Base-by-base conservation (phyloP, 1,140 invertebrate genomes). In the Linepithema humile region DNA sequence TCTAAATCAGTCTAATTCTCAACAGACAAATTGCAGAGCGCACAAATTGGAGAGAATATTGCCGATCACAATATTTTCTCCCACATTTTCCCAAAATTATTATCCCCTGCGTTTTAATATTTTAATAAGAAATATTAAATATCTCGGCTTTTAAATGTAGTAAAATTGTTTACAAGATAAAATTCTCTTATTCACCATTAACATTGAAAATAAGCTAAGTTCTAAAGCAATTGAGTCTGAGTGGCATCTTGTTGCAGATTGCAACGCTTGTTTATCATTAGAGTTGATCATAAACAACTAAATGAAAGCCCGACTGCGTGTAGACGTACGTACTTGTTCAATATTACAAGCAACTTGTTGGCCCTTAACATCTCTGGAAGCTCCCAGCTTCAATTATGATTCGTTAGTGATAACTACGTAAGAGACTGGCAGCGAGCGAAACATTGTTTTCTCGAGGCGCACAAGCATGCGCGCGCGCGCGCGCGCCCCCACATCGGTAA, bases 401-500 rank as follows among this genome's bases (percentile, higher is more conserved):
- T 77, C 60, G 74, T 77, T 77, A 77, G 43, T 50, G 59, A 43
- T 38, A 67, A 50, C 40, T 35, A 12, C 15, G 43, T 65, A 65
- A 77, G 32, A 77, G 60, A 77, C 43, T 38, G 60, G 29, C 40
- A 77, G 32, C 29, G 60, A 50, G 60, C 32, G 74, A 65, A 77
- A 77, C 74, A 65, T 38, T 23, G 60, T 77, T 65, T 48, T 32
- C 72, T 40, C 35, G 70, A 48, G 20, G 50, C 69, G 57, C 29
- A n/a, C n/a, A 15, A 0, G 53, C 23, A 7, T n/a, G 48, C 50
- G 53, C 38, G 35, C 55, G 29, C 20, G 29, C 53, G 48, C 50
- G 53, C 38, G 35, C 55, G 29, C 20, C n/a, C 53, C n/a, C n/a
- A n/a, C 74, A 77, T 77, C 43, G 74, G 60, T 77, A 77, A 77